Evolutionary conservation across 2,797 vertebrate genomes (phyloP), one percentile per base, ranked within the genome.

Genomic region (Toxotes lorentzi): DNA sequence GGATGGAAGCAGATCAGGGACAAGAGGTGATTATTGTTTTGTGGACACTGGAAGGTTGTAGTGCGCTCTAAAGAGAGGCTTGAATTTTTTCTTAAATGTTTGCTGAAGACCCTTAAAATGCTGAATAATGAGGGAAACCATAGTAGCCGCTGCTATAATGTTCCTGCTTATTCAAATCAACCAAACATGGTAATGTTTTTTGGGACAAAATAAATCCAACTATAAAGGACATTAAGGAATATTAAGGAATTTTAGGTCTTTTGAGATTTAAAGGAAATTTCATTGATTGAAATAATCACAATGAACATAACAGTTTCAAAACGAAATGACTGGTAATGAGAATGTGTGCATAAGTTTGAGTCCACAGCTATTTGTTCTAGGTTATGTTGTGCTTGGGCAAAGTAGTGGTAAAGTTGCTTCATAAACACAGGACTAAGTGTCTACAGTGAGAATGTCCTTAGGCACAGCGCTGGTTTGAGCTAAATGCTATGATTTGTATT

Each of bases 111-210:
- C n/a, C n/a, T n/a, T n/a, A n/a, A n/a, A 71, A 80, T 64, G 80
- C 64, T 71, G 73, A 88, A 78, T 70, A 78, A 78, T 53, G 50
- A 69, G 23, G 21, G 35, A 74, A 21, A 74, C 40, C 63, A 45
- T 32, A 51, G 57, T 34, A 58, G 35, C 38, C 1, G 7, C 32
- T 47, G 43, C 43, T 54, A 13, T 45, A 32, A 34, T 59, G 48
- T 57, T 62, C 24, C 24, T 4, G 50, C 64, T 51, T 38, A 41
- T 50, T 57, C 0, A 0, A 47, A 73, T 53, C 13, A 65, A 48
- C 17, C 41, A 64, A 27, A 68, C 51, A 14, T 51, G 14, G 19
- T 72, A 59, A 64, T 24, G 13, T 17, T 77, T 59, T 58, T 38
- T 57, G 62, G 21, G 30, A 65, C 27, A 21, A 48, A 53, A 48